A percentile compares a stretch with the other conserved stretches of the same genome.
These are phyloP conservation scores for Xestia xanthographa DNA, from an alignment of 2,888 invertebrate genomes.

Conservation along the genomic window DNA sequence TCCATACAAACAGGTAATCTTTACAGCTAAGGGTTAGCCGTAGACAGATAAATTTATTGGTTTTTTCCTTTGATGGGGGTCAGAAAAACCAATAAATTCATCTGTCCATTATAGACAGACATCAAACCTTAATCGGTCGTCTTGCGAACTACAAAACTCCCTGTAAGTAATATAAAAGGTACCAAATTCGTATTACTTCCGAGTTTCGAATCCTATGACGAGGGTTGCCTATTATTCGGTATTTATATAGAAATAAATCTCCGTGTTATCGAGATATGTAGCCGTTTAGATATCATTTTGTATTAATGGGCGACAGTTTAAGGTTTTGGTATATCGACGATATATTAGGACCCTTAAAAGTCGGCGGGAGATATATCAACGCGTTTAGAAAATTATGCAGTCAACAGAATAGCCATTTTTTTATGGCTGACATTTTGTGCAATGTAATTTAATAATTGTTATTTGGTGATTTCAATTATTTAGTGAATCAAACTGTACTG, in stretches of 20 bases:
- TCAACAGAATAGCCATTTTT: background rate
- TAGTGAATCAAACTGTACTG: too few species aligned
- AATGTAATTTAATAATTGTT: too few species aligned
- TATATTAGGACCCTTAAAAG: background rate
- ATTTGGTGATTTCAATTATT: too few species aligned
- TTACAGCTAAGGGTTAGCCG: background rate
- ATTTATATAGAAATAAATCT: conserved; percentile 72
- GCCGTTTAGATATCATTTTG: conserved; percentile 50
- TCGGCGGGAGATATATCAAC: background rate
- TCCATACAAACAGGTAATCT: background rate
- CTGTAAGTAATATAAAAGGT: conserved; percentile 61
- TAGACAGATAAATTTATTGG: conserved; percentile 11
- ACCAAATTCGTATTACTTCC: conserved; percentile 65
- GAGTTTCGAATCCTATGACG: conserved; percentile 67
- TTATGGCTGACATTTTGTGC: too few species aligned
- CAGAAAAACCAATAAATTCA: conserved; percentile 45
- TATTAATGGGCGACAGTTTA: conserved; percentile 53
- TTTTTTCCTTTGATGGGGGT: background rate
- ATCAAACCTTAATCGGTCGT: conserved; percentile 52
- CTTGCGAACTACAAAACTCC: conserved; percentile 52
- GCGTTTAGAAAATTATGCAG: background rate
- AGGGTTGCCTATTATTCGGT: conserved; percentile 71
- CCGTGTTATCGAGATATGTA: conserved; percentile 47
- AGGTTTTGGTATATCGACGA: conserved; percentile 10
- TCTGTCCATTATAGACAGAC: conserved; percentile 27